Conservation (phyloP, 2,888 invertebrate genomes). For the Xiphydria camelus region DNA sequence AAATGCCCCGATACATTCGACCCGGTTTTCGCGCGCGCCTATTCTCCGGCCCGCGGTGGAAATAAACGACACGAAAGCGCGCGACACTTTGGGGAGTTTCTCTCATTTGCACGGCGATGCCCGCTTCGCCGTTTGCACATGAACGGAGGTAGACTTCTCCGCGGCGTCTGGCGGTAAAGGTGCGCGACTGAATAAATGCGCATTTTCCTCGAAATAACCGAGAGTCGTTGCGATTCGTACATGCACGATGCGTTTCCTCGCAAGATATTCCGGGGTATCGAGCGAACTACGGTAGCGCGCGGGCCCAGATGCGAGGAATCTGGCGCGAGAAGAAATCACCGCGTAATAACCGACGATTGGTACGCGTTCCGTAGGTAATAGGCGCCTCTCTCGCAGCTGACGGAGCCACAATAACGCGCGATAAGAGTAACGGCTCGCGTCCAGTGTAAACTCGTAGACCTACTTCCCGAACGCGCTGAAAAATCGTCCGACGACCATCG, state of each 20-base stretch:
- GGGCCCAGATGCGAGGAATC: too few relatives aligned
- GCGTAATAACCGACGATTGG: too few relatives aligned
- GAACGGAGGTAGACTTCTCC: slow-evolving; percentile 4
- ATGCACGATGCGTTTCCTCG: too few relatives aligned
- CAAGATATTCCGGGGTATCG: too few relatives aligned
- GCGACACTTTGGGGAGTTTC: slow-evolving; percentile 18
- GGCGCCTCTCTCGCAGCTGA: slow-evolving; percentile 2
- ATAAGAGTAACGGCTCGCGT: slow-evolving; percentile 27
- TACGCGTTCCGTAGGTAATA: too few relatives aligned
- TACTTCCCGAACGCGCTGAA: slow-evolving; percentile 16
- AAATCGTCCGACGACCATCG: background rate
- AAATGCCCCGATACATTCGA: slow-evolving; percentile 20
- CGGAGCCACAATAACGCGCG: slow-evolving; percentile 12
- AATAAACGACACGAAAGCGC: slow-evolving; percentile 13
- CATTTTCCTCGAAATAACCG: too few relatives aligned
- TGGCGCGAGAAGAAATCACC: too few relatives aligned
- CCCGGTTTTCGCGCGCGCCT: slow-evolving; percentile 16
- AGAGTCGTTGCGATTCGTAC: too few relatives aligned
- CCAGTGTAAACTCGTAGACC: slow-evolving; percentile 26
- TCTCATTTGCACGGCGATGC: slow-evolving; percentile 24
- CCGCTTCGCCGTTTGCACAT: slow-evolving; percentile 13
- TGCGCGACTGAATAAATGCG: too few relatives aligned
- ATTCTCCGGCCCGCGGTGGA: slow-evolving; percentile 1
- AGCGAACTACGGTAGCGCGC: too few relatives aligned
- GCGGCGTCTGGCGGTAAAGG: too few relatives aligned